Percentiles rank a stretch among this genome's conserved stretches.
phyloP scores from a whole-genome alignment of 2,797 vertebrate genomes.

The Paramormyrops hopkinsi region DNA sequence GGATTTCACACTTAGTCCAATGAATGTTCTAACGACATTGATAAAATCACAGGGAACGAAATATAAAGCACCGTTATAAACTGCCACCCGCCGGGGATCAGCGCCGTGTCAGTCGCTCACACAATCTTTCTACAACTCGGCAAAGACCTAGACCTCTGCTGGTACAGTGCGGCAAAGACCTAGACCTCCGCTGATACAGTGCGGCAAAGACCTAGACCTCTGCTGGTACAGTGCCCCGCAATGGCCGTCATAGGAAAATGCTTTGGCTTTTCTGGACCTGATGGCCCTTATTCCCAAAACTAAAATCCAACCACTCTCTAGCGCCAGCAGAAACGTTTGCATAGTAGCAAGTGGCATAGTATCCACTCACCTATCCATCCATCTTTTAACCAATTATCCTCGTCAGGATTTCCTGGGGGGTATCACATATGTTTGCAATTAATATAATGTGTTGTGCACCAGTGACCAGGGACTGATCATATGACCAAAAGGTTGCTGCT shows the following conservation, averaged over 20 bases:
- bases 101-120: conserved; percentile 39
- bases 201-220: background rate
- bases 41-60: conserved; percentile 96
- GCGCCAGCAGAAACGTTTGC: background rate
- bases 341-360: background rate
- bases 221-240: background rate
- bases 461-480: background rate
- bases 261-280: background rate
- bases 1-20: conserved; percentile 99
- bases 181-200: background rate
- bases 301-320: background rate
- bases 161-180: background rate
- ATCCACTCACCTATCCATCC: background rate
- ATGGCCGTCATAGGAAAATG: background rate
- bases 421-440: background rate
- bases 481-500: background rate
- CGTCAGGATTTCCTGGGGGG: background rate
- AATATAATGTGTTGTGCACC: background rate
- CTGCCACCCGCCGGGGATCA: conserved; percentile 56
- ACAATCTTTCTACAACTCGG: background rate
- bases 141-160: background rate
- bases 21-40: conserved; percentile 99
- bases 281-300: background rate
- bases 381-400: background rate
- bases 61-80: conserved; percentile 79